Evolutionary conservation across 2,113 vertebrate species (phyloP).

Genomic region (human (Homo sapiens)): GRCh38 chr20:34997501-34998000

Average conservation of each 20-base stretch:
- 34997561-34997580: constrained; percentile 93
- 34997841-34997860: background rate
- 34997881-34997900: background rate
- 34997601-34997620: constrained; percentile 90
- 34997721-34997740: background rate
- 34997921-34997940: background rate
- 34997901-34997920: background rate
- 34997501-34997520: constrained; percentile 89
- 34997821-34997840: background rate
- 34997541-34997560: constrained; percentile 94
- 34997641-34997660: constrained; percentile 73
- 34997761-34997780: background rate
- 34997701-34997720: background rate
- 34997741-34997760: background rate
- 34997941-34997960: background rate
- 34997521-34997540: constrained; percentile 94
- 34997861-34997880: background rate
- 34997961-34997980: background rate
- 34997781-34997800: background rate
- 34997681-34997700: background rate
- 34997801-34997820: background rate
- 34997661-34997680: background rate
- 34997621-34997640: constrained; percentile 92
- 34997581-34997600: constrained; percentile 95
- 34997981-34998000: background rate